Base-by-base conservation (phyloP, 2,113 vertebrate species). In the Sinocyclocheilus grahami region DNA sequence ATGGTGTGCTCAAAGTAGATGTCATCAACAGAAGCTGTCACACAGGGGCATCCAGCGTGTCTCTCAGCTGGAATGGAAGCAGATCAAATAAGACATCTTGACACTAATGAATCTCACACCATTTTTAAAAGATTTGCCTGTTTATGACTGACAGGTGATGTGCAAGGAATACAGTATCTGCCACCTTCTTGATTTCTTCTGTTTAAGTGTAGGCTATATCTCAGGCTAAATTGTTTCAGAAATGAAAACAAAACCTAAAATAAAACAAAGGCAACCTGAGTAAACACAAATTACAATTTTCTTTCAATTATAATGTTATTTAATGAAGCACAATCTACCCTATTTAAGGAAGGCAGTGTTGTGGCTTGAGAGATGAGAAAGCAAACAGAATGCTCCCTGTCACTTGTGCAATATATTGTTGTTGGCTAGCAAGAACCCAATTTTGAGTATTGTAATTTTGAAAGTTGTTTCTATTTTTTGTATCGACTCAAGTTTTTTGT, bases 1-100 rank as follows among this genome's bases (percentile, higher is more conserved):
- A 98, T 98, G 78, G 97, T 98, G 24, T 96, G 97, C 89, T 98
- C 96, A 86, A 99, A 98, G 93, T 97, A 94, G 93, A 99, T 98
- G 81, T 99, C 98, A 1, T 99, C 98, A 95, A 99, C 95, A 12
- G 98, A 99, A 27, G 97, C 98, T 0, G 98, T 99, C 92, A 99
- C 97, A 13, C 98, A 99, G 11, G 96, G 94, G 88, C 96, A 96
- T 88, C 95, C 96, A 0, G 97, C 98, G 0, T 98, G 98, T 88
- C 96, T 95, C 92, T 99, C 97, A 1, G 97, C 97, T 98, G 93
- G 11, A 87, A 90, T 6, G 24, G 67, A 86, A 82, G 30, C 33
- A 12, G 18, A 91, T 82, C 86, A 62, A 89, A 18, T 84, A 18
- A 84, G 1, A 48, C 11, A 62, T 80, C 24, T 86, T 58, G 75